Conservation (phyloP, 2,888 invertebrate species). For the Caenorhabditis uteleia region DNA sequence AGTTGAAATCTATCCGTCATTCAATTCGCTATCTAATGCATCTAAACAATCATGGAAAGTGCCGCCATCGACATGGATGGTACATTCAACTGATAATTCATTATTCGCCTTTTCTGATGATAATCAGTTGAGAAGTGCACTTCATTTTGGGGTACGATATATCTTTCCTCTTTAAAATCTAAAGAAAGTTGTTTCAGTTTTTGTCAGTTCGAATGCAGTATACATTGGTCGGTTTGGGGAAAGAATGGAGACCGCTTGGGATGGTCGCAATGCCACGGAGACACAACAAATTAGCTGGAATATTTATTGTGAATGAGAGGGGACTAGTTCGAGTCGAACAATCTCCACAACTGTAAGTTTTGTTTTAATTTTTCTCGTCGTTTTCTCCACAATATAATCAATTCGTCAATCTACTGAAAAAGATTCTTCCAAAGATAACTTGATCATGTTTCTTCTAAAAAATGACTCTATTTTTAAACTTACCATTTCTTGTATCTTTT, state of each 20-base stretch:
- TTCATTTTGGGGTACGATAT: slow-evolving; percentile 44
- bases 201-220: slow-evolving; percentile 43
- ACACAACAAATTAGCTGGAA: slow-evolving; percentile 36
- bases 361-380: background rate
- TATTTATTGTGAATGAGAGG: slow-evolving; percentile 51
- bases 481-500: too few relatives aligned
- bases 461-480: too few relatives aligned
- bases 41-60: slow-evolving; percentile 35
- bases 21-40: slow-evolving; percentile 27
- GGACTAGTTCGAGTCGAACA: slow-evolving; percentile 49
- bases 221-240: slow-evolving; percentile 22
- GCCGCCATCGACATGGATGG: slow-evolving; percentile 45
- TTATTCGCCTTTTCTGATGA: slow-evolving; percentile 45
- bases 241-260: slow-evolving; percentile 50
- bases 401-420: too few relatives aligned
- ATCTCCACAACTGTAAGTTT: slow-evolving; percentile 24
- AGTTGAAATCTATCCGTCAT: slow-evolving; percentile 29
- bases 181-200: slow-evolving; percentile 19
- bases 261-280: slow-evolving; percentile 40
- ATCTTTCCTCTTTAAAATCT: background rate
- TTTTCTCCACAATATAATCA: background rate
- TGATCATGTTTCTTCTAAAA: too few relatives aligned
- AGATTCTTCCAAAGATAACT: too few relatives aligned
- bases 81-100: slow-evolving; percentile 39
- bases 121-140: slow-evolving; percentile 38